phyloP scores from a whole-genome alignment of 2,888 invertebrate species.

The Heliconius charithonia region DNA sequence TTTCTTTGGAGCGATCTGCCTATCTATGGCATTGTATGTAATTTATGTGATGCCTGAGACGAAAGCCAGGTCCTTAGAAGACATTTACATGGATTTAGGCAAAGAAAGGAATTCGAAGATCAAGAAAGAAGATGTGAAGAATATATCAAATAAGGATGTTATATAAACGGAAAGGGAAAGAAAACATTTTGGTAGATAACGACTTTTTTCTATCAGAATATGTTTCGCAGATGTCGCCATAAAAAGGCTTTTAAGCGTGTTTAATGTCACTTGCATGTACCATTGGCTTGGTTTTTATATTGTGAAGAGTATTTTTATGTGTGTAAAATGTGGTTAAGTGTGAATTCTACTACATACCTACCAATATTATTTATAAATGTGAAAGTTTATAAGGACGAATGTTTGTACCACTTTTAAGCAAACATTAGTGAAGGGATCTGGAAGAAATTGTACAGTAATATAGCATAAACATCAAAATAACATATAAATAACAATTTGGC shows the following conservation, averaged over 20 bases:
- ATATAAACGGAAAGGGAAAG: not conserved
- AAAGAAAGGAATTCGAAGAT: constrained; percentile 7
- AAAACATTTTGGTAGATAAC: not conserved
- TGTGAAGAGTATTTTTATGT: not conserved
- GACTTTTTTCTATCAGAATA: not conserved
- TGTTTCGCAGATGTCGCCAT: not conserved
- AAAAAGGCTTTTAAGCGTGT: not conserved
- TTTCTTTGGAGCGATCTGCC: constrained; percentile 63
- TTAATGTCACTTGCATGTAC: not conserved
- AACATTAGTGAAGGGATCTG: too few species aligned
- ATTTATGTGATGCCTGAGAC: constrained; percentile 67
- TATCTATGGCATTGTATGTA: constrained; percentile 59
- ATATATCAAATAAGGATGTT: not conserved
- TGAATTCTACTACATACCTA: not conserved
- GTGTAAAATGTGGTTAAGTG: not conserved
- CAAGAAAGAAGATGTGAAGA: not conserved
- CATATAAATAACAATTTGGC: too few species aligned
- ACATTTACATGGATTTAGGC: constrained; percentile 62
- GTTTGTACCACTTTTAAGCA: too few species aligned
- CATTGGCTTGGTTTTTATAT: not conserved
- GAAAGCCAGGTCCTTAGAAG: constrained; percentile 59
- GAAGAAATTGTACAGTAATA: too few species aligned
- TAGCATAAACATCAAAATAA: too few species aligned
- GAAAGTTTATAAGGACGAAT: too few species aligned
- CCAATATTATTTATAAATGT: too few species aligned